These are phyloP conservation scores for Eidolon helvum DNA, from an alignment of 2,113 vertebrate genomes.

Conservation along the genomic window DNA sequence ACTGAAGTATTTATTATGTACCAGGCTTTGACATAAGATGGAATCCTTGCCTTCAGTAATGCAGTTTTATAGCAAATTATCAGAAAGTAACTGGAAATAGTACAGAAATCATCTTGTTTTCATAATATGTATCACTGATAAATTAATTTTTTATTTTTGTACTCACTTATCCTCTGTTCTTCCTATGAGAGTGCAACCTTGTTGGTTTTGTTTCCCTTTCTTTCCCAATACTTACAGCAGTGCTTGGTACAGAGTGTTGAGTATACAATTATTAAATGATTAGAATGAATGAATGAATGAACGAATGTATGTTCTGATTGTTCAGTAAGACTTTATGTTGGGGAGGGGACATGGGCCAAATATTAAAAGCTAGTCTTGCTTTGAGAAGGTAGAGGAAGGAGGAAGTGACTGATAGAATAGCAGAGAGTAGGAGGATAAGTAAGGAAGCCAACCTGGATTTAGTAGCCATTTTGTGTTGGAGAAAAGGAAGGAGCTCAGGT, in stretches of 20 bases:
- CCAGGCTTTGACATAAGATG: neutral
- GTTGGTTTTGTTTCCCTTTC: neutral
- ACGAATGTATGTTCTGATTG: neutral
- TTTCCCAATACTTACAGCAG: neutral
- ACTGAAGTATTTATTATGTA: neutral
- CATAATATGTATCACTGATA: neutral
- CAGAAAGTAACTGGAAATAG: neutral
- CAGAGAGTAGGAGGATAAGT: neutral
- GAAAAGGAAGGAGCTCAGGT: neutral
- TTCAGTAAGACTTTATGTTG: neutral
- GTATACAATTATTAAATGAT: neutral
- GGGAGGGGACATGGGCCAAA: neutral
- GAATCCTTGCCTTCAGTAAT: constrained; percentile 1
- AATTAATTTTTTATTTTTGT: constrained; percentile 4
- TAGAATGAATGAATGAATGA: constrained; percentile 14
- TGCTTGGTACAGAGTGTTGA: neutral
- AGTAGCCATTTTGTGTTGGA: neutral
- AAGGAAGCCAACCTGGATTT: neutral
- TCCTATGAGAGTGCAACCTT: neutral
- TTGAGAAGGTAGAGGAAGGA: neutral
- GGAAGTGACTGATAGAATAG: neutral
- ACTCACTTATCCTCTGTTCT: neutral
- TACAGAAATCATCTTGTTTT: constrained; percentile 29
- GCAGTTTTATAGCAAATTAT: constrained; percentile 13
- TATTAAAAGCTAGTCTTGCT: neutral